Base-by-base conservation (phyloP, 2,888 invertebrate genomes). In the Drosophila pseudotakahashii region DNA sequence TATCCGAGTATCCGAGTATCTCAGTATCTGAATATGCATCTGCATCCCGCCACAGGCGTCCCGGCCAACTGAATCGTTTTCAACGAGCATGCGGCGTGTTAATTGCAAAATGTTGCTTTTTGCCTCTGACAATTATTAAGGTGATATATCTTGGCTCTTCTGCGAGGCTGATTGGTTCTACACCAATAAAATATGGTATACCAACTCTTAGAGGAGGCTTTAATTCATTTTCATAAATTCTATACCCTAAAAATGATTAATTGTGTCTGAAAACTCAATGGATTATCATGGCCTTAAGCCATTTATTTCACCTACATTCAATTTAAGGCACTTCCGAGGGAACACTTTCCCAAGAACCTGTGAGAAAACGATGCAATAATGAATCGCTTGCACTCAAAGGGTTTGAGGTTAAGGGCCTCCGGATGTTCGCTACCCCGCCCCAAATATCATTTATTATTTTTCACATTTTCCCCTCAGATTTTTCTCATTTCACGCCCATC, bases 91-190 rank as follows among this genome's bases (percentile, higher is more conserved):
- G 61, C 70, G 61, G 72, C 72, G 73, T 87, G 79, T 84, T 87
- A 87, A 87, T 82, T 88, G 85, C 81, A 81, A 83, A 87, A 70
- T 76, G 76, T 78, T 53, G 64, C 69, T 66, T 81, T 77, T 53
- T 57, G 37, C 62, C 73, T 70, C 81, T 51, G 61, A 86, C 87
- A 81, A 83, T 86, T 83, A 86, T 79, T 68, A 60, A 71, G 76
- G 53, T 80, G 70, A 71, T 77, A 71, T 62, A 66, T 66, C 58
- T 57, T 39, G 41, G 34, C 41, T 41, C 34, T 26, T 62, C 41
- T 61, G 34, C 11, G 14, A n/a, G 2, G 39, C 47, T 47, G 47
- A 26, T 44, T 42, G 59, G 23, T 42, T 42, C 19, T 45, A 23
- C 61, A 34, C 37, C 30, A 36, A 14, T 32, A 37, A 44, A 32